These are phyloP conservation scores for Caradrina kadenii DNA, from an alignment of 2,888 invertebrate species.

Conservation along the genomic window DNA sequence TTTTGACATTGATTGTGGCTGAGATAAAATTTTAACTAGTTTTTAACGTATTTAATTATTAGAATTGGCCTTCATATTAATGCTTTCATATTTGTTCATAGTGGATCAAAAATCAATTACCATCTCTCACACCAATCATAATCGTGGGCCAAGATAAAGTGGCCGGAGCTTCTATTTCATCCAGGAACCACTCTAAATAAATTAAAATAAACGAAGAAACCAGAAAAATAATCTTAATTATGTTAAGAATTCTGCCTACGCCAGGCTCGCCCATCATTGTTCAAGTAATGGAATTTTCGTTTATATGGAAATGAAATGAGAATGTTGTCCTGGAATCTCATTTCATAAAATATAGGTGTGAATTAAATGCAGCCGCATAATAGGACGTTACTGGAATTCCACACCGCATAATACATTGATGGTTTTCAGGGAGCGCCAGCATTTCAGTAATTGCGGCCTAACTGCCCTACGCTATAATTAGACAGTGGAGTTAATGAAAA, in stretches of 20 bases:
- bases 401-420: slow-evolving; percentile 16
- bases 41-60: too few species aligned
- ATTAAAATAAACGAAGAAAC: slow-evolving; percentile 24
- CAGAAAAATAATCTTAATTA: slow-evolving; percentile 34
- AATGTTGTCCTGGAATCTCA: slow-evolving; percentile 40
- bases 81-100: neutral
- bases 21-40: too few species aligned
- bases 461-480: slow-evolving; percentile 45
- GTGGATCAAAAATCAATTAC: neutral
- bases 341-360: slow-evolving; percentile 34
- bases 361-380: slow-evolving; percentile 33
- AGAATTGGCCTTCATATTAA: too few species aligned
- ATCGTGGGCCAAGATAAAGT: neutral
- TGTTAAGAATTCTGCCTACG: slow-evolving; percentile 38
- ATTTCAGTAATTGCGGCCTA: slow-evolving; percentile 24
- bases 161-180: neutral
- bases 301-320: slow-evolving; percentile 57
- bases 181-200: slow-evolving; percentile 10
- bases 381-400: slow-evolving; percentile 12
- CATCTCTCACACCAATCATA: neutral
- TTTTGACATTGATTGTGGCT: too few species aligned
- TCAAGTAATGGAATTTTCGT: slow-evolving; percentile 52
- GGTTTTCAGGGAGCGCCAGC: slow-evolving; percentile 26
- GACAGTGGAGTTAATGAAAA: slow-evolving; percentile 48
- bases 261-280: slow-evolving; percentile 29